These are phyloP conservation scores for Luffia ferchaultella DNA, from an alignment of 2,888 invertebrate species.

Conservation along the genomic window DNA sequence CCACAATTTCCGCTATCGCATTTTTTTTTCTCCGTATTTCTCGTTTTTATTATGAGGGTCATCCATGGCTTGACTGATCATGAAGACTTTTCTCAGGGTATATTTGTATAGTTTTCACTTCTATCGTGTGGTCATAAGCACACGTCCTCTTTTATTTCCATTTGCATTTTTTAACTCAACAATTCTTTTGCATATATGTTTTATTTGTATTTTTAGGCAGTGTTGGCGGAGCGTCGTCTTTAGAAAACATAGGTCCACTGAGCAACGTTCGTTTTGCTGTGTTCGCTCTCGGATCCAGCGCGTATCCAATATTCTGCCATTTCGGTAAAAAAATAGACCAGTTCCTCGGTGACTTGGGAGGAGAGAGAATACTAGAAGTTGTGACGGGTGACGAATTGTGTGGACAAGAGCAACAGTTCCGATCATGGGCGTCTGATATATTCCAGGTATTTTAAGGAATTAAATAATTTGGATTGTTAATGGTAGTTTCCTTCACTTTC, in stretches of 20 bases:
- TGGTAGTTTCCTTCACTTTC: not conserved
- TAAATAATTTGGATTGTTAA: too few species aligned
- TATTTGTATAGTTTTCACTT: too few species aligned
- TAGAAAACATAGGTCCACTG: constrained; percentile 85
- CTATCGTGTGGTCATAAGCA: too few species aligned
- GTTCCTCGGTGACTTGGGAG: constrained; percentile 86
- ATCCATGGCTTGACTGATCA: too few species aligned
- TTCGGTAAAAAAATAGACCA: constrained; percentile 93
- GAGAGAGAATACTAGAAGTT: constrained; percentile 82
- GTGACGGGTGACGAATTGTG: constrained; percentile 93
- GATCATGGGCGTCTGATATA: constrained; percentile 87
- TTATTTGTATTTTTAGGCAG: constrained; percentile 63
- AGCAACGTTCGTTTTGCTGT: constrained; percentile 93
- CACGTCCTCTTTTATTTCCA: too few species aligned
- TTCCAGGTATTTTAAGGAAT: constrained; percentile 79
- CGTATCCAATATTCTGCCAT: constrained; percentile 95
- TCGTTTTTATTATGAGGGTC: too few species aligned
- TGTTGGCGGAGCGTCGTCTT: constrained; percentile 74
- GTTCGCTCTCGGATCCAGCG: constrained; percentile 93
- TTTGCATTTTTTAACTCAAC: too few species aligned
- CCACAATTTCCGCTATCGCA: too few species aligned
- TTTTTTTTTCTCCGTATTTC: too few species aligned
- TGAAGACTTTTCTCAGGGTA: too few species aligned
- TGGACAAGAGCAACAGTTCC: constrained; percentile 93
- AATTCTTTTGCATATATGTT: too few species aligned